A percentile compares a stretch with the other conserved stretches of the same genome.
Evolutionary conservation across 2,797 vertebrate genomes (phyloP).

Genomic region (Spinus olivaceus): DNA sequence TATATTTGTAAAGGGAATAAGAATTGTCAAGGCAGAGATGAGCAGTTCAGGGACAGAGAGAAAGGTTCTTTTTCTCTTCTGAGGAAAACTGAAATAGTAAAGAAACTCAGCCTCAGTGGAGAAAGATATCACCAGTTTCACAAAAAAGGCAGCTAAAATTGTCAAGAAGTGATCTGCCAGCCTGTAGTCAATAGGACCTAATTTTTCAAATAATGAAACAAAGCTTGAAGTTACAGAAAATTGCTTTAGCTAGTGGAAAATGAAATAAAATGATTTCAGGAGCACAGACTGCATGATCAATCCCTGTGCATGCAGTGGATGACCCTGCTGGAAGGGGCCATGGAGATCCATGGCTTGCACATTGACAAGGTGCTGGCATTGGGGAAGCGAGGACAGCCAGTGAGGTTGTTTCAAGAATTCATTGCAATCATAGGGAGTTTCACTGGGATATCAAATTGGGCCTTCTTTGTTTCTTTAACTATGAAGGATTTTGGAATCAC

Average conservation of each 20-base stretch:
- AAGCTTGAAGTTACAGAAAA: background rate
- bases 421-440: background rate
- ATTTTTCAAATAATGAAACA: background rate
- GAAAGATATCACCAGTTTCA: background rate
- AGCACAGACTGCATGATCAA: background rate
- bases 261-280: background rate
- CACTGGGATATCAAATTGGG: background rate
- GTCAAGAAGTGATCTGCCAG: background rate
- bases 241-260: background rate
- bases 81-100: background rate
- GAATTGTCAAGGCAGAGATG: background rate
- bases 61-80: background rate
- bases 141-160: background rate
- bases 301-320: background rate
- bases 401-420: background rate
- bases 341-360: accelerated
- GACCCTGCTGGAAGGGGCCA: background rate
- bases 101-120: background rate
- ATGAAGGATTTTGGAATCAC: background rate
- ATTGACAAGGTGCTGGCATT: background rate
- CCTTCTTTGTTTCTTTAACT: background rate
- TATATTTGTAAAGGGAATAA: background rate
- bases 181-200: background rate
- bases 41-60: background rate
- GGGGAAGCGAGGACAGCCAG: background rate